Evolutionary conservation across 2,888 invertebrate genomes (phyloP), one percentile per base, ranked within the genome.

Genomic region (Zygogramma bicolorata): DNA sequence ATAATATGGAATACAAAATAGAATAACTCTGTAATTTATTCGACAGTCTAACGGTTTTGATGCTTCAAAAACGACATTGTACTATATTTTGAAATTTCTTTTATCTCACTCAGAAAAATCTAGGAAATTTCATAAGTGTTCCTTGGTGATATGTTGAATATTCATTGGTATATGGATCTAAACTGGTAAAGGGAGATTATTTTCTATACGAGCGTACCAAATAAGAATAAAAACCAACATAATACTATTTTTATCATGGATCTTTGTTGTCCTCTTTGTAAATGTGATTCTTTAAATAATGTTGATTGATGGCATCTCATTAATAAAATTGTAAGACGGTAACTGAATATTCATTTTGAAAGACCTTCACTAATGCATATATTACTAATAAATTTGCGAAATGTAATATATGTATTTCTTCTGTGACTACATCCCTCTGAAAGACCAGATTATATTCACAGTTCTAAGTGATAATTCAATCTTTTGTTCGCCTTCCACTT

Each of bases 161-260:
- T 20, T 38, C 22, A 61, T 38, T 46, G 7, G 20, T 27, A 15
- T 29, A 29, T 46, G 18, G 46, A 49, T 63, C 29, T 63, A 42
- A 29, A 63, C 46, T 46, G 63, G 63, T 46, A 34, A 20, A 63
- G 42, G 46, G 31, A 15, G 46, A 46, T 46, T 46, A 62, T 68
- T 68, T 76, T 78, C 69, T 74, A 71, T 82, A 82, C 81, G 83
- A 81, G 83, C 82, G 82, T 84, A 84, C 83, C 82, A 83, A 84
- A 66, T 65, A 68, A 66, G 34, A n/a, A 73, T 38, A 60, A 65
- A 58, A 75, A 57, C n/a, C 38, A 62, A 57, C 69, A 73, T 65
- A 80, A 71, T 79, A 82, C 82, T 84, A 84, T 85, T 85, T 85
- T 86, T 85, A 83, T 83, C 84, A 84, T 74, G 69, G 65, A 81